Evolutionary conservation across 2,888 invertebrate species (phyloP).

Genomic region (Ellobium chinense): DNA sequence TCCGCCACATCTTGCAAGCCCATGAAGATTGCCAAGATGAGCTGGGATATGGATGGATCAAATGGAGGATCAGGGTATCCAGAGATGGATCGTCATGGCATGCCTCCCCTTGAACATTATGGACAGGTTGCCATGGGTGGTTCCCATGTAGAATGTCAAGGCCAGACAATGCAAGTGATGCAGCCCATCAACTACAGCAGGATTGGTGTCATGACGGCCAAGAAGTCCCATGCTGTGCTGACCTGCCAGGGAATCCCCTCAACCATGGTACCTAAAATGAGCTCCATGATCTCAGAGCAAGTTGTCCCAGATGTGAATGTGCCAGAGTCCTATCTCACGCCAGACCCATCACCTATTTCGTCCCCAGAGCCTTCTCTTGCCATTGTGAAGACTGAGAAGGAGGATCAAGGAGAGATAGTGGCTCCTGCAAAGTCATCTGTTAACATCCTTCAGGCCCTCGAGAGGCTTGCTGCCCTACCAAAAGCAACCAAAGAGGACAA

Average conservation of each 20-base stretch:
- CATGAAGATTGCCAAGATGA: slow-evolving; percentile 57
- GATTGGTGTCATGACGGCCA: slow-evolving; percentile 48
- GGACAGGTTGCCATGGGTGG: not conserved
- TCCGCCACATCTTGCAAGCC: slow-evolving; percentile 58
- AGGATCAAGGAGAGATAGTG: not conserved
- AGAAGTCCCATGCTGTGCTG: slow-evolving; percentile 36
- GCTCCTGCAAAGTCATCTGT: slow-evolving; percentile 7
- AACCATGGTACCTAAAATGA: slow-evolving; percentile 46
- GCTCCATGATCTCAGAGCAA: slow-evolving; percentile 59
- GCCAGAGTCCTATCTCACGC: slow-evolving; percentile 71
- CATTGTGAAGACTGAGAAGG: slow-evolving; percentile 21
- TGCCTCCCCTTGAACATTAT: slow-evolving; percentile 40
- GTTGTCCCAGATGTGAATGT: slow-evolving; percentile 66
- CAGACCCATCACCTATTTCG: slow-evolving; percentile 71
- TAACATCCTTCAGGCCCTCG: slow-evolving; percentile 57
- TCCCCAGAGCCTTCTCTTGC: slow-evolving; percentile 61
- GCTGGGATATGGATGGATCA: slow-evolving; percentile 38
- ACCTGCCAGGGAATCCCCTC: not conserved
- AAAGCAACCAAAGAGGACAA: not conserved
- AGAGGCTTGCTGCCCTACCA: slow-evolving; percentile 53
- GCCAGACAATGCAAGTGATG: slow-evolving; percentile 53
- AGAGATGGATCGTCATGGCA: not conserved
- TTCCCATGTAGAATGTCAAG: slow-evolving; percentile 13
- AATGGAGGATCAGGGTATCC: not conserved
- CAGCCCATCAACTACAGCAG: slow-evolving; percentile 54